Percentiles rank a stretch among this genome's conserved stretches.
Evolutionary conservation across 2,888 invertebrate genomes (phyloP).

Genomic region (Callyntrura sp.): DNA sequence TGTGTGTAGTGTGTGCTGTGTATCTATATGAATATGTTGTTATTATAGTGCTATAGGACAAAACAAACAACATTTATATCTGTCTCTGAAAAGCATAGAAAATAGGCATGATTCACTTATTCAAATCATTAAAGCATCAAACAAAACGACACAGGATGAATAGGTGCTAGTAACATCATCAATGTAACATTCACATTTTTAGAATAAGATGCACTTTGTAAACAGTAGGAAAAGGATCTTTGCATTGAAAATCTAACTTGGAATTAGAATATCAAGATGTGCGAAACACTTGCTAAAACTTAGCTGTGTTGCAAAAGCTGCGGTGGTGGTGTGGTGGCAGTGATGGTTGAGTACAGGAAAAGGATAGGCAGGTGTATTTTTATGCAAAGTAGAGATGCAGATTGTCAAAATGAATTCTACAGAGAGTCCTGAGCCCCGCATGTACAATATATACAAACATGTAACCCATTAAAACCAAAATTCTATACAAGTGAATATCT

Average conservation of each 20-base stretch:
- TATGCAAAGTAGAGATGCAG: background rate
- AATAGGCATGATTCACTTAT: background rate
- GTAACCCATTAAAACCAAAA: conserved; percentile 4
- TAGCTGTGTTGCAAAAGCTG: too few species aligned
- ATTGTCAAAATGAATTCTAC: background rate
- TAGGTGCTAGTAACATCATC: conserved; percentile 30
- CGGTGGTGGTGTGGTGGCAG: too few species aligned
- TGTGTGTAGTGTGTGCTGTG: conserved; percentile 51
- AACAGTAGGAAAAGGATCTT: background rate
- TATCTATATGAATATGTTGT: background rate
- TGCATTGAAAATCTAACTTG: background rate
- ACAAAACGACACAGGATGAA: conserved; percentile 12
- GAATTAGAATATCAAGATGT: background rate
- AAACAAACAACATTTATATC: too few species aligned
- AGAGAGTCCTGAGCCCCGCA: background rate
- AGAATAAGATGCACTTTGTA: conserved; percentile 14
- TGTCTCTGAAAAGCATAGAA: too few species aligned
- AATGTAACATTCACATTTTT: conserved; percentile 51
- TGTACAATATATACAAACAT: background rate
- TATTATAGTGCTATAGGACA: too few species aligned
- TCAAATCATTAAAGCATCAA: conserved; percentile 15
- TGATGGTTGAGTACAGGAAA: background rate
- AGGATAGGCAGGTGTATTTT: background rate
- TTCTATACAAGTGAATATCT: too few species aligned
- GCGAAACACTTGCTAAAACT: background rate